Evolutionary conservation across 2,113 vertebrate genomes (phyloP), one percentile per base, ranked within the genome.

Genomic region (Pyrgilauda ruficollis): DNA sequence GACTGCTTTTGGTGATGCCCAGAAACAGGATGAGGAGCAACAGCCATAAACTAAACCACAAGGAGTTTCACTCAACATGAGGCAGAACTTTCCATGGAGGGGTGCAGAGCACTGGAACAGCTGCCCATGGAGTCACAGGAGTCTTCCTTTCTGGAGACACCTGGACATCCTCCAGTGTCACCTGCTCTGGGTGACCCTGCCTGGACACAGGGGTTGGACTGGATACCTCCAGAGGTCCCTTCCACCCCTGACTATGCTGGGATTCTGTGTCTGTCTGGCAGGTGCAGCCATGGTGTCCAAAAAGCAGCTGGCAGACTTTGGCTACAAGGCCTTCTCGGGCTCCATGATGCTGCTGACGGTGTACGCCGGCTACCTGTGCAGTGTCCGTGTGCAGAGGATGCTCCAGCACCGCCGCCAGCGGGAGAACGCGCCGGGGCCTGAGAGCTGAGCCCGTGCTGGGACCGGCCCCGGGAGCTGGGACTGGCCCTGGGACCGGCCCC

Each of bases 301-400:
- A n/a, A 99, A 98, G 98, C 98, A 98, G 35, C 74, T 99, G 33
- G 99, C 99, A 24, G 99, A 99, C 83, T 55, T 98, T 10, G 98
- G 99, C 22, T 99, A 99, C 89, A 98, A 98, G 92, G 80, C 98
- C 7, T 99, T 99, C 91, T 99, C 99, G 1, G 89, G 97, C 10
- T 99, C 99, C 35, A 99, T 99, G 99, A 97, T 99, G 97, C 95
- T 99, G 69, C 97, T 99, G 85, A 99, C 99, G 0, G 21, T 97
- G 13, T 99, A 99, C 5, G 99, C 98, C 11, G 99, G 98, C 11
- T 99, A 98, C 97, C 97, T 99, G 85, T 99, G 99, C 87, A 95
- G 73, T 2, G 11, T 97, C 59, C 98, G 98, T 4, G 98, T 89
- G 7, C 98, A 99, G 80, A 97, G 84, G 8, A 98, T 95, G 88